Base-by-base conservation (phyloP, 2,888 invertebrate genomes). In the Drosophila vallismaia region DNA sequence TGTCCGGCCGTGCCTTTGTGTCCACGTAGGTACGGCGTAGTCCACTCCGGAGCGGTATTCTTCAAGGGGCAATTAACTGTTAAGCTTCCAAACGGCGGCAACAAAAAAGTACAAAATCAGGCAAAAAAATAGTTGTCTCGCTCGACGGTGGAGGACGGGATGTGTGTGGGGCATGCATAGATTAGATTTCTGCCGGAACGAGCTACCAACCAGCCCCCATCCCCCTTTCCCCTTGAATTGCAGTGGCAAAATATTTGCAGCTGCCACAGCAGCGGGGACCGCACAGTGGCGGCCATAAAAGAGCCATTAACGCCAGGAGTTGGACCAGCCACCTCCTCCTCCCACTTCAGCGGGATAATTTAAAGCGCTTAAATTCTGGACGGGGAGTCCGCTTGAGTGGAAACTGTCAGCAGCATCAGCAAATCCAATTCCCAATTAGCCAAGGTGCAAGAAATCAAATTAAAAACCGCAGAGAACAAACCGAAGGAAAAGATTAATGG, bases 11-110 rank as follows among this genome's bases (percentile, higher is more conserved):
- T 82, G 82, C 77, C 78, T 75, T 73, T 76, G 70, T 68, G 63
- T 66, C 71, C 70, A 72, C 66, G 46, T 71, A 84, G 75, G 79
- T 71, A 81, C 69, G 40, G 40, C 56, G 68, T 48, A 57, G 48
- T 57, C 66, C 44, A 31, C 64, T 38, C 46, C 10, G 70, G 38
- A 60, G 67, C 72, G 76, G 82, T 88, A 89, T 87, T 89, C 89
- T 89, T 89, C 82, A 90, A 89, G 89, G 89, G 90, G 89, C 90
- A 89, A 89, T 89, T 89, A 90, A 89, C 82, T 77, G 74, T 53
- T 74, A 67, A 74, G 77, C 77, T 86, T 75, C 72, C 75, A 52
- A 76, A 67, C 82, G 76, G 72, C 74, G 74, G 55, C 72, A 69
- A 58, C 67, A 67, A 84, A 83, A 87, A 80, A 72, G 60, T 54